A percentile compares a stretch with the other conserved stretches of the same genome.
Conservation (phyloP, 2,113 vertebrate species). For the Cheirogaleus medius region DNA sequence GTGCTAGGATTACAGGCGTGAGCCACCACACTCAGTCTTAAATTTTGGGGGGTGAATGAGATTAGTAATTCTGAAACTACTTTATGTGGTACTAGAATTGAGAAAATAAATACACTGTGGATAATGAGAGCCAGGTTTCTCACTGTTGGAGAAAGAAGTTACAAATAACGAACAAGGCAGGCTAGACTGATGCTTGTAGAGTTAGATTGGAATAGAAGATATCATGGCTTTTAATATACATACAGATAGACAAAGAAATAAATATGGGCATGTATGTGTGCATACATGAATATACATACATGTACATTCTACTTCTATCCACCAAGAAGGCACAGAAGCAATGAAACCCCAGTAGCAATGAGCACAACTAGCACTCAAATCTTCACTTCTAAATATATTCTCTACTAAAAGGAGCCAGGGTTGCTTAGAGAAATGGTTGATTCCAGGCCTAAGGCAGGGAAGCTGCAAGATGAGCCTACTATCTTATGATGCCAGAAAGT, state of each 20-base stretch:
- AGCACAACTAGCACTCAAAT: background rate
- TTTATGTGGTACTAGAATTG: background rate
- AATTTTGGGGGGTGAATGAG: background rate
- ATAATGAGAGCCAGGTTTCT: background rate
- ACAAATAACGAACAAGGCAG: background rate
- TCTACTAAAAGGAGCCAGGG: background rate
- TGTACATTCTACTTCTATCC: background rate
- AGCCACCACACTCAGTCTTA: too few relatives aligned
- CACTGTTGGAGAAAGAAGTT: background rate
- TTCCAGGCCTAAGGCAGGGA: background rate
- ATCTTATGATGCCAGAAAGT: background rate
- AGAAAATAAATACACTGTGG: background rate
- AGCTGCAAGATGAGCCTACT: background rate
- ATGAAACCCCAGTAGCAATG: background rate
- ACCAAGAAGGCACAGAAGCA: background rate
- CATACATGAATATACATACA: background rate
- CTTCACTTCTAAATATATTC: constrained; percentile 16
- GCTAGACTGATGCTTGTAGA: background rate
- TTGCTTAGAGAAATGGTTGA: background rate
- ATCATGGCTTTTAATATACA: background rate
- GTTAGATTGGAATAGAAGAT: background rate
- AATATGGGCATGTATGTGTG: background rate
- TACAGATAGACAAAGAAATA: background rate
- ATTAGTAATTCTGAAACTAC: background rate
- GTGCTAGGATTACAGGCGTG: too few relatives aligned